Evolutionary conservation across 2,797 vertebrate genomes (phyloP).

Genomic region (Typhlichthys eigenmanni): DNA sequence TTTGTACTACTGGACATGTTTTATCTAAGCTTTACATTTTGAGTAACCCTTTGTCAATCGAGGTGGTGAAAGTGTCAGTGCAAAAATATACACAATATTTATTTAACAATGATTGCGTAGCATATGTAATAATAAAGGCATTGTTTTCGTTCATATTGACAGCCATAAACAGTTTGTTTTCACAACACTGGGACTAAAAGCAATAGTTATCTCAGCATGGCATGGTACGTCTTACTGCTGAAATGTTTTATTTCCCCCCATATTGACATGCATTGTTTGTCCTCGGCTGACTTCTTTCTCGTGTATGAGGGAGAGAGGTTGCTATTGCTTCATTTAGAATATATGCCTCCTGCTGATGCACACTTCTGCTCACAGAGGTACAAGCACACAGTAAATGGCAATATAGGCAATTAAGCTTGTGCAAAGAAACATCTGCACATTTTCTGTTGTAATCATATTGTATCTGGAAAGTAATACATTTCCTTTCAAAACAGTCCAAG

Average conservation of each 20-base stretch:
- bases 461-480: no score
- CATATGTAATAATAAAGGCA: background rate
- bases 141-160: constrained; percentile 12
- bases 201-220: constrained; percentile 26
- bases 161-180: no score
- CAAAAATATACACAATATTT: background rate
- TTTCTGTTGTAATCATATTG: no score
- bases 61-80: background rate
- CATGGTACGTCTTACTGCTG: constrained; percentile 3
- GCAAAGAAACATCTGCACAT: background rate
- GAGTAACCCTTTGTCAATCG: constrained; percentile 45
- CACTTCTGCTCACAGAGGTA: background rate
- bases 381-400: background rate
- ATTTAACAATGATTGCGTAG: background rate
- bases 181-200: constrained; percentile 1
- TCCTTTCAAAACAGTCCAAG: no score
- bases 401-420: background rate
- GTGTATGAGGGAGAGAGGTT: background rate
- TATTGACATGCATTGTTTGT: constrained; percentile 7
- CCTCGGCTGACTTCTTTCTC: background rate
- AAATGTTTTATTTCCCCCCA: constrained; percentile 16
- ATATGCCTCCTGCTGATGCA: background rate
- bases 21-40: constrained; percentile 37
- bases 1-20: constrained; percentile 30
- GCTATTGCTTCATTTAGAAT: background rate